These are phyloP conservation scores for Eurosta solidaginis DNA, from an alignment of 1,140 invertebrate genomes.

Conservation along the genomic window DNA sequence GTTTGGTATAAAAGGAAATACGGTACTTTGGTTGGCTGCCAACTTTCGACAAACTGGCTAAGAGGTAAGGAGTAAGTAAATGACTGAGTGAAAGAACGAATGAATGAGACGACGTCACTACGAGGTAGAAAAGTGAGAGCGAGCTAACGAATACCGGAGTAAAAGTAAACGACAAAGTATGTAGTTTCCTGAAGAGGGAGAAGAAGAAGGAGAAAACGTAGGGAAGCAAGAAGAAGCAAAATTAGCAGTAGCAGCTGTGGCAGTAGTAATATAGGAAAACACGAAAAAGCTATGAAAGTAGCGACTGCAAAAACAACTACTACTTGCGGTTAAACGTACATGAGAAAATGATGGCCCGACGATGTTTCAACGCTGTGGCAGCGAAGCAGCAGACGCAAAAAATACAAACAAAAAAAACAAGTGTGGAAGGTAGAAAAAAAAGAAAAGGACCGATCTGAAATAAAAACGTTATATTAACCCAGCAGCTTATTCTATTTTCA, in stretches of 20 bases:
- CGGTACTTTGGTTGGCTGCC: slow-evolving; percentile 58
- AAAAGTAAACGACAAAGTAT: not conserved
- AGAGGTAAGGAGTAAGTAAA: too few species aligned
- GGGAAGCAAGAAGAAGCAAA: not conserved
- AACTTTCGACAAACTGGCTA: slow-evolving; percentile 44
- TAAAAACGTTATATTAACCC: too few species aligned
- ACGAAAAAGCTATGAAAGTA: not conserved
- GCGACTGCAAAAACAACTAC: slow-evolving; percentile 18
- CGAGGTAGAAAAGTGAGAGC: slow-evolving; percentile 22
- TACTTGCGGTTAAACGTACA: slow-evolving; percentile 33
- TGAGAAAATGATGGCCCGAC: slow-evolving; percentile 31
- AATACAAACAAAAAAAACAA: not conserved
- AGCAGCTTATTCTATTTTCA: too few species aligned
- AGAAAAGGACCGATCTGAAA: not conserved
- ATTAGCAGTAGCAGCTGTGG: slow-evolving; percentile 5
- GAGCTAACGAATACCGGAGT: slow-evolving; percentile 18
- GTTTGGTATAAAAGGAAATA: not conserved
- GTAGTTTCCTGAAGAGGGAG: not conserved
- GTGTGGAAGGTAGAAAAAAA: too few species aligned
- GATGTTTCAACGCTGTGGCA: not conserved
- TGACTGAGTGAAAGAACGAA: slow-evolving; percentile 34
- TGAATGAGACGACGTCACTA: slow-evolving; percentile 36
- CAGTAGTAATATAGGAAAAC: slow-evolving; percentile 8
- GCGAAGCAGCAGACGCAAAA: not conserved
- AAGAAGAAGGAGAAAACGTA: too few species aligned